Conservation (phyloP, 2,113 vertebrate genomes). For the Hystrix brachyura region DNA sequence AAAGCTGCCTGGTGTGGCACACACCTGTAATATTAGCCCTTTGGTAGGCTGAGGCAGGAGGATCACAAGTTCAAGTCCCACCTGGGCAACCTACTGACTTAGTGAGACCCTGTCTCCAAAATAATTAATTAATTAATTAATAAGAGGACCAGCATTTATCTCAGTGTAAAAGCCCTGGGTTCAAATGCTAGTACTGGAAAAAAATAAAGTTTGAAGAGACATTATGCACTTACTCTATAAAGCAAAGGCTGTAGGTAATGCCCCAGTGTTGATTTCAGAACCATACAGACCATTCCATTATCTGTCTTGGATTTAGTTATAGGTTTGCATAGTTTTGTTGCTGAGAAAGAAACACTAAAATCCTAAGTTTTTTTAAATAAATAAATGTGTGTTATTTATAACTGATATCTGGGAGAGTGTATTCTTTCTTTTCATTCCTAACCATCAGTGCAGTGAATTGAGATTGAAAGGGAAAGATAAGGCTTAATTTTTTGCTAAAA, state of each 20-base stretch:
- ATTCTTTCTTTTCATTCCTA: not conserved
- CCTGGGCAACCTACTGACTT: not conserved
- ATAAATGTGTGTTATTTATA: not conserved
- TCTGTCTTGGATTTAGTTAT: not conserved
- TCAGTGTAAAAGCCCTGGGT: no score
- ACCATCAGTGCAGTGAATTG: not conserved
- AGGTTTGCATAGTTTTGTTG: not conserved
- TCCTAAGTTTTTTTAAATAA: not conserved
- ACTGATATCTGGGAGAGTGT: not conserved
- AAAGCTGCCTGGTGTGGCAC: not conserved
- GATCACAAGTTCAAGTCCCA: not conserved
- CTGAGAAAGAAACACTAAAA: conserved; percentile 18
- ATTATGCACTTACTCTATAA: not conserved
- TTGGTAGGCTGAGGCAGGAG: not conserved
- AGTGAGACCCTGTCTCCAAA: no score
- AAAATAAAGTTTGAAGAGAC: not conserved
- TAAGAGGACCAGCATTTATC: no score
- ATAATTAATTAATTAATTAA: no score
- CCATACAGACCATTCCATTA: not conserved
- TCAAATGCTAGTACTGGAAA: not conserved
- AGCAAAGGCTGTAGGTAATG: not conserved
- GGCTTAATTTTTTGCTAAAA: conserved; percentile 50
- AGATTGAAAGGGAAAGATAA: not conserved
- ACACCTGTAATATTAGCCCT: not conserved
- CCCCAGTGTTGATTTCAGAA: not conserved